phyloP scores from a whole-genome alignment of 2,113 vertebrate genomes.

The Noctilio leporinus region DNA sequence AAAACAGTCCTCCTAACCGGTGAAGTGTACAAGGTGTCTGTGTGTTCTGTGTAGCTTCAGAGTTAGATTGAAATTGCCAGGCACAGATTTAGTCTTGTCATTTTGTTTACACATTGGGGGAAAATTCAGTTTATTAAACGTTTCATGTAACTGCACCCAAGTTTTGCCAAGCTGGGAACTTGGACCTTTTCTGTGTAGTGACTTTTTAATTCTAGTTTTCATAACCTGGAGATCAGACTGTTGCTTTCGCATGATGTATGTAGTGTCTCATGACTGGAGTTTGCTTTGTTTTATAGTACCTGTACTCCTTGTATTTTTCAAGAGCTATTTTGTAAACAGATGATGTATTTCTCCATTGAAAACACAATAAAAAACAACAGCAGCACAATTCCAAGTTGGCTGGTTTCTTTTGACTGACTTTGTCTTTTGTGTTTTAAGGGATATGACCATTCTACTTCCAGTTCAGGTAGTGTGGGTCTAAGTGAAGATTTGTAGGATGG shows the following conservation, averaged over 20 bases:
- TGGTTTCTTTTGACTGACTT: constrained; percentile 72
- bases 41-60: constrained; percentile 83
- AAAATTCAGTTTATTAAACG: constrained; percentile 82
- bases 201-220: constrained; percentile 88
- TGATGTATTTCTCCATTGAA: constrained; percentile 92
- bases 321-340: constrained; percentile 92
- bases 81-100: constrained; percentile 83
- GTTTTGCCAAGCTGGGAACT: constrained; percentile 84
- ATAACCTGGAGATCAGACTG: constrained; percentile 87
- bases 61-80: constrained; percentile 83
- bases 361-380: constrained; percentile 85
- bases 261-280: constrained; percentile 89
- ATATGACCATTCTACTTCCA: constrained; percentile 18
- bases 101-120: constrained; percentile 84
- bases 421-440: constrained; percentile 3
- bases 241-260: constrained; percentile 90
- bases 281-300: constrained; percentile 91
- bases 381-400: constrained; percentile 82
- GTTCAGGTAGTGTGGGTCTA: not conserved
- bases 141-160: constrained; percentile 86
- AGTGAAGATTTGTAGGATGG: not conserved
- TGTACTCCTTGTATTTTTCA: constrained; percentile 92
- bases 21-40: constrained; percentile 81
- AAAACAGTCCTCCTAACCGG: constrained; percentile 76
- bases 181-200: constrained; percentile 86